Base-by-base conservation (phyloP, 1,140 invertebrate species). In the Trypoxylus dichotomus region DNA sequence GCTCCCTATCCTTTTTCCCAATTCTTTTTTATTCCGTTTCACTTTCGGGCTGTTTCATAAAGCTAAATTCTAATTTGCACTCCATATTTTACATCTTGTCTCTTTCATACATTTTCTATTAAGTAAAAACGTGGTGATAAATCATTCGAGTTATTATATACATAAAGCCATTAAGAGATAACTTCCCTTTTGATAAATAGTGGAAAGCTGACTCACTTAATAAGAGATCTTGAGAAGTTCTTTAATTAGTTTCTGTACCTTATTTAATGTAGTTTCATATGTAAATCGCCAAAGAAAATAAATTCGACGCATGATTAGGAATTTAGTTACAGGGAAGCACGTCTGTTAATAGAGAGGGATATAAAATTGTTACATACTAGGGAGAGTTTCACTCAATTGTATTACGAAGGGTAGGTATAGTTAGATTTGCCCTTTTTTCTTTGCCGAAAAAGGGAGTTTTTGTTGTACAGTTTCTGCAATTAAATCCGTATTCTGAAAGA, bases 311-410 rank as follows among this genome's bases (percentile, higher is more conserved):
- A 58, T 58, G 47, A 58, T n/a, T 21, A 58, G 21, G 47, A 58
- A 58, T 13, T 58, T 58, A 58, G 15, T 58, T 58, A 58, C 47
- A 58, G 47, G 47, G 47, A 21, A 13, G 21, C 47, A 58, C 13
- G 47, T 58, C 47, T 58, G 47, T 21, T 58, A 58, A 58, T 58
- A 58, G 47, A 58, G 47, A 58, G 47, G 47, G 47, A 58, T 37
- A 58, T 5, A 58, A 58, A 58, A 58, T 58, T 19, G 47, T 58
- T 37, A 37, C 32, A 37, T 37, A 37, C 32, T 37, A 37, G 32
- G 32, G 32, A 37, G 32, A 37, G 32, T 37, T 37, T 37, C 32
- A 37, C 32, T 37, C 32, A 37, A 37, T 37, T 37, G 32, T 37
- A 37, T 37, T 7, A 8, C 10, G 32, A 8, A 37, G 32, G 32